These are phyloP conservation scores for Bos javanicus DNA, from an alignment of 2,113 vertebrate species.

Conservation along the genomic window DNA sequence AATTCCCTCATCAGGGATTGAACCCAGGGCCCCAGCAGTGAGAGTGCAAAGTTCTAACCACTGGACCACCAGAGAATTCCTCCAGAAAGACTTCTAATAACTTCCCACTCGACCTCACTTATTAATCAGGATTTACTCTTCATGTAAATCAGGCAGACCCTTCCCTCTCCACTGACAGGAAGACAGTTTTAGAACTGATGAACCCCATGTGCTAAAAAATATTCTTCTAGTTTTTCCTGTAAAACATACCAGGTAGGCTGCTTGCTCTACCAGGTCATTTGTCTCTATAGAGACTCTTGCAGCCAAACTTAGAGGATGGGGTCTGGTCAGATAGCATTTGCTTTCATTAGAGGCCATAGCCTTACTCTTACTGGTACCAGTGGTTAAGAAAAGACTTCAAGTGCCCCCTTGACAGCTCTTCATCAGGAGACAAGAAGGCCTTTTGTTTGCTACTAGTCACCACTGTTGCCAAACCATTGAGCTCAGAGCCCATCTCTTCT, in stretches of 20 bases:
- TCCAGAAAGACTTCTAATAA: neutral
- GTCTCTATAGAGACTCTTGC: neutral
- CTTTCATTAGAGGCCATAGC: neutral
- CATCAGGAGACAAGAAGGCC: neutral
- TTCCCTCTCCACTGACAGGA: neutral
- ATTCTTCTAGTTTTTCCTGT: neutral
- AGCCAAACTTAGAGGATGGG: neutral
- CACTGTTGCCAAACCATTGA: neutral
- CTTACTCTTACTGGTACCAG: neutral
- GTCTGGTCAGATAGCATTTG: neutral
- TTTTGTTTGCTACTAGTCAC: neutral
- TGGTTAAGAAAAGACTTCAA: neutral
- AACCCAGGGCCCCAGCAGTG: neutral
- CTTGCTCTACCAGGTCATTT: neutral
- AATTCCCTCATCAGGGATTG: neutral
- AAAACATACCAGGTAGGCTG: neutral
- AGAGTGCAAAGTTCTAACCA: neutral
- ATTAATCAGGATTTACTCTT: neutral
- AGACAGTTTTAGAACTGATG: constrained; percentile 2
- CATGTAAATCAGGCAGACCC: neutral
- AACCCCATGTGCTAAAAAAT: neutral
- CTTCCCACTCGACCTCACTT: neutral
- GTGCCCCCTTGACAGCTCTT: neutral
- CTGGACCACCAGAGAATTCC: neutral
- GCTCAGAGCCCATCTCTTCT: neutral